Percentiles rank a stretch among this genome's conserved stretches.
phyloP scores from a whole-genome alignment of 2,888 invertebrate species.

The Notocelia uddmanniana region DNA sequence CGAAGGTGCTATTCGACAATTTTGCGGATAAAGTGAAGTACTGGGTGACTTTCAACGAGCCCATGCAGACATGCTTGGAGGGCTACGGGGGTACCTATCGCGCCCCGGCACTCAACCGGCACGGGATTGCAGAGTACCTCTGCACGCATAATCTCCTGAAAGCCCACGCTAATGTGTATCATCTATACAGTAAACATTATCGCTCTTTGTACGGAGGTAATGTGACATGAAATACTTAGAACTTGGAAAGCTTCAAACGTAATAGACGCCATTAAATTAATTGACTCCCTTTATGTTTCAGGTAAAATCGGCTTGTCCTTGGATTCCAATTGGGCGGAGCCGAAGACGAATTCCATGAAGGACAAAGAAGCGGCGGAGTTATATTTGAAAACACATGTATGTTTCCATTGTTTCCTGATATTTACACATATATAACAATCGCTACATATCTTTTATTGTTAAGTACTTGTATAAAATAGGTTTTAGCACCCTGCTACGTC shows the following conservation, averaged over 20 bases:
- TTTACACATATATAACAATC: too few species aligned
- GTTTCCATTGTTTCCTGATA: slow-evolving; percentile 52
- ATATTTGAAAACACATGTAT: slow-evolving; percentile 86
- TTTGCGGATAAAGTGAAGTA: slow-evolving; percentile 88
- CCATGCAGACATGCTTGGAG: slow-evolving; percentile 84
- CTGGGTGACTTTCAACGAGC: slow-evolving; percentile 93
- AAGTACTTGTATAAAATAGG: too few species aligned
- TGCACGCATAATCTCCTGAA: slow-evolving; percentile 90
- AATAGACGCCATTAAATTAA: slow-evolving; percentile 39
- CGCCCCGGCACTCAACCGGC: slow-evolving; percentile 86
- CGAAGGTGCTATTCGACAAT: slow-evolving; percentile 86
- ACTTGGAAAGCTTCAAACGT: slow-evolving; percentile 17
- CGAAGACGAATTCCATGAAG: slow-evolving; percentile 78
- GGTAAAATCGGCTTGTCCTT: slow-evolving; percentile 87
- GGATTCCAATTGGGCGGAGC: slow-evolving; percentile 87
- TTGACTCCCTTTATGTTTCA: slow-evolving; percentile 58
- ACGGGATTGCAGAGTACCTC: slow-evolving; percentile 88
- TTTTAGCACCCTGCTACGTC: too few species aligned
- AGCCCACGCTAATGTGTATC: slow-evolving; percentile 90
- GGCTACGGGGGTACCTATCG: slow-evolving; percentile 87
- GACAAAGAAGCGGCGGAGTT: slow-evolving; percentile 87
- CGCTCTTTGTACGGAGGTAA: slow-evolving; percentile 84
- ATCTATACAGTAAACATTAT: slow-evolving; percentile 87
- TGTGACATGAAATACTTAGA: slow-evolving; percentile 36
- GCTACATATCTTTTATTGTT: too few species aligned